Percentiles rank a stretch among this genome's conserved stretches.
Evolutionary conservation across 1,140 invertebrate genomes (phyloP).

Genomic region (Octopus sinensis): DNA sequence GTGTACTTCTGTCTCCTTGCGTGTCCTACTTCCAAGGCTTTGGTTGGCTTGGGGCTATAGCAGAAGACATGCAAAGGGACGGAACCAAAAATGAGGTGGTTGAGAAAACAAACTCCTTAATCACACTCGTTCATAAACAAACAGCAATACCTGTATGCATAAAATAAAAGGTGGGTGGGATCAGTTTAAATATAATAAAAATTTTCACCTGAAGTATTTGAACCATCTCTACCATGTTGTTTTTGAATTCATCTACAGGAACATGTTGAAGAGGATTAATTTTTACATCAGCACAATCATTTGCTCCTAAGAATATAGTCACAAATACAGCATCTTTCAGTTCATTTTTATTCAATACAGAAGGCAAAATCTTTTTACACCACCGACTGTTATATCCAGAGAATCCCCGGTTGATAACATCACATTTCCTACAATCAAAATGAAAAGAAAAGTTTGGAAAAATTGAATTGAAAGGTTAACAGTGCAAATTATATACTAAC

Average conservation of each 20-base stretch:
- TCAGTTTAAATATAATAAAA: too few species aligned
- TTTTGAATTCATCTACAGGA: slow-evolving; percentile 50
- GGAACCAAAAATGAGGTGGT: too few species aligned
- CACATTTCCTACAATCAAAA: slow-evolving; percentile 50
- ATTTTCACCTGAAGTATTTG: slow-evolving; percentile 44
- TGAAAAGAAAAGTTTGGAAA: slow-evolving; percentile 10
- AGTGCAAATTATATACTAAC: too few species aligned
- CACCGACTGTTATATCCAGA: slow-evolving; percentile 56
- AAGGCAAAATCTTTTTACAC: slow-evolving; percentile 49
- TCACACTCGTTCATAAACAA: too few species aligned
- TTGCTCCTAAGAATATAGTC: slow-evolving; percentile 56
- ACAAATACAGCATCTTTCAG: slow-evolving; percentile 44
- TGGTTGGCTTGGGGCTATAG: too few species aligned
- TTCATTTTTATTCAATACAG: slow-evolving; percentile 40
- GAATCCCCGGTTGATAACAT: slow-evolving; percentile 57
- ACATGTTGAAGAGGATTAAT: slow-evolving; percentile 51
- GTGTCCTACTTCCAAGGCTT: too few species aligned
- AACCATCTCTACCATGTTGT: slow-evolving; percentile 51
- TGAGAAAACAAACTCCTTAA: too few species aligned
- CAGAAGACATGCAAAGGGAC: too few species aligned
- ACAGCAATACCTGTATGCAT: too few species aligned
- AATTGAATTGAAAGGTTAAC: too few species aligned
- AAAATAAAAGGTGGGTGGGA: too few species aligned
- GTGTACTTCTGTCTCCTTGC: too few species aligned
- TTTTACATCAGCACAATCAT: slow-evolving; percentile 50